Evolutionary conservation across 2,113 vertebrate genomes (phyloP), one percentile per base, ranked within the genome.

Genomic region (Numida meleagris): DNA sequence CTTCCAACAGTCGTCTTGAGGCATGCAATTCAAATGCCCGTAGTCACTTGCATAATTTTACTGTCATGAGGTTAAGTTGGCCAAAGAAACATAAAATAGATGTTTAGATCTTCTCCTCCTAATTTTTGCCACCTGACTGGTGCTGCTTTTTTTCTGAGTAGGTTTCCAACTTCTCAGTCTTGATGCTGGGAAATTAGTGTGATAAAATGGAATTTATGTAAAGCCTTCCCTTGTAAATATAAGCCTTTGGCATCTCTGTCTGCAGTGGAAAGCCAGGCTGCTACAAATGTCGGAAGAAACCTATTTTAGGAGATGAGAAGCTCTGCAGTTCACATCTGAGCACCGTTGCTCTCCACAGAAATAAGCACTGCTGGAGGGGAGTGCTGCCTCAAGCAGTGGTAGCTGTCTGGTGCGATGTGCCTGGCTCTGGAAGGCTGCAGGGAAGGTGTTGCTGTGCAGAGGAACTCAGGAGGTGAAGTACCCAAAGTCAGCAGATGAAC

Each of bases 391-490:
- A 55, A 59, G 16, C 42, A 14, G 1, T 19, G 48, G 33, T n/a
- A 62, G 21, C 65, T 67, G 9, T 53, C n/a, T 63, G 40, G 11
- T 70, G 53, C 0, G 0, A 43, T 31, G n/a, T 43, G 25, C 25
- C 46, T 51, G 55, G 77, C 42, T 78, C 65, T 42, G 50, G 50
- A 78, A 70, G 62, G 23, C 34, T 84, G 48, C 29, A 45, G 34
- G 38, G 43, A 38, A 89, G 74, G 23, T 84, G 25, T 29, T 86
- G 51, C 10, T 63, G 42, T 27, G 24, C 19, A 51, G 40, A 4
- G 68, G 20, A 40, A 61, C 51, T 84, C 7, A 12, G 46, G 46
- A 62, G 16, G 12, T 68, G 21, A 48, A 68, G 40, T 23, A 40
- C 20, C 57, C 34, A 13, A 23, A 38, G 45, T 38, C 15, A 50